Percentiles rank a stretch among this genome's conserved stretches.
Evolutionary conservation across 2,113 vertebrate species (phyloP).

Genomic region (Pseudorhombus dupliciocellatus): DNA sequence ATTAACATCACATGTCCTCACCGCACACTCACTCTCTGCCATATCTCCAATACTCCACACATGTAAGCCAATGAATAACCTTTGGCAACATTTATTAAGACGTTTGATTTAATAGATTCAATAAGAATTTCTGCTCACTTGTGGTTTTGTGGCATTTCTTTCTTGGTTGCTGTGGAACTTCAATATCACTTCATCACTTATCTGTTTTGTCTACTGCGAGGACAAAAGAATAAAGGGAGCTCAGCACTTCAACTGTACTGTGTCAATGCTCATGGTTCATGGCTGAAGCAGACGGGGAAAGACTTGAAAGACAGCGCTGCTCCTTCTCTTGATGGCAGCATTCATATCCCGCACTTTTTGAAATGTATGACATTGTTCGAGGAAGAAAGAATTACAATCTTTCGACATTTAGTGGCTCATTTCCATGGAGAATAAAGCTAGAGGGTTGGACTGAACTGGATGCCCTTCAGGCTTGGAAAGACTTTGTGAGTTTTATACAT

Average conservation of each 20-base stretch:
- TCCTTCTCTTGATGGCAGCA: background rate
- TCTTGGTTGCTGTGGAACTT: background rate
- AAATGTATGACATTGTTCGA: background rate
- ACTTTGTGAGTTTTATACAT: background rate
- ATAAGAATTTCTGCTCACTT: background rate
- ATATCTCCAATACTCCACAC: background rate
- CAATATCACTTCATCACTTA: background rate
- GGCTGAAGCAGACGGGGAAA: background rate
- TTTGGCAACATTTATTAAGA: background rate
- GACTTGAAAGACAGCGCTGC: background rate
- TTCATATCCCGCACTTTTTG: background rate
- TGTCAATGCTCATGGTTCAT: background rate
- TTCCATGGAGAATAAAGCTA: background rate
- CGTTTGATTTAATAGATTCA: background rate
- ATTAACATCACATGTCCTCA: constrained; percentile 8
- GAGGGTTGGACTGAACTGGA: background rate
- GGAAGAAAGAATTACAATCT: background rate
- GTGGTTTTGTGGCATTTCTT: background rate
- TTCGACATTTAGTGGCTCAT: background rate
- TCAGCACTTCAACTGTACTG: too few species aligned
- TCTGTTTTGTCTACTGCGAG: background rate
- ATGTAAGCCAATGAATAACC: background rate
- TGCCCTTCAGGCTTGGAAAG: constrained; percentile 3
- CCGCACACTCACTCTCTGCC: background rate
- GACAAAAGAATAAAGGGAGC: too few species aligned